A percentile compares a stretch with the other conserved stretches of the same genome.
Conservation (phyloP, 92 coral and sea anemone species). For the Micromussa lordhowensis region DNA sequence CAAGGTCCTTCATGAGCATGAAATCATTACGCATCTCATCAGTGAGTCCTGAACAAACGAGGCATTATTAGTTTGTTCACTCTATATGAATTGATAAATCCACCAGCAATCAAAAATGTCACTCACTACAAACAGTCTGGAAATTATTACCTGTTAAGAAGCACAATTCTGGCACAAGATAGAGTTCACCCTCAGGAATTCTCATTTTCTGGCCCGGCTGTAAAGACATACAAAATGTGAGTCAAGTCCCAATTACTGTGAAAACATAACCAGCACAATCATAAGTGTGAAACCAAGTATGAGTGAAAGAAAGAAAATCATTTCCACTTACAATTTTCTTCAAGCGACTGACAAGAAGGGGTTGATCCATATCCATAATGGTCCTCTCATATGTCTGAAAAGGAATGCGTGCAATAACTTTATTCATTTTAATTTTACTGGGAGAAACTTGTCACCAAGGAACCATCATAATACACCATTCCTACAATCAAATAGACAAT, state of each 20-base stretch:
- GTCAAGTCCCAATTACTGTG: background rate
- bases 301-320: no score
- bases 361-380: constrained; percentile 84
- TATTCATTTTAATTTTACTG: background rate
- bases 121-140: background rate
- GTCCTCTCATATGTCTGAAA: constrained; percentile 71
- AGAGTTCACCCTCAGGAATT: constrained; percentile 49
- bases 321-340: constrained; percentile 74
- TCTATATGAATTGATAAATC: background rate
- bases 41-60: constrained; percentile 67
- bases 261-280: background rate
- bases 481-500: no score
- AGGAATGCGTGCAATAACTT: background rate
- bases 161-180: constrained; percentile 94
- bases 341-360: constrained; percentile 86
- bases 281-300: background rate
- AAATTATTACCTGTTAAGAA: constrained; percentile 80
- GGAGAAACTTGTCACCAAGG: background rate
- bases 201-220: constrained; percentile 69
- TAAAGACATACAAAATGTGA: background rate
- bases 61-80: background rate
- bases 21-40: constrained; percentile 95
- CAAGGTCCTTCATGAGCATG: constrained; percentile 91
- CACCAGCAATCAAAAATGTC: background rate
- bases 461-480: background rate